Evolutionary conservation across 2,113 vertebrate genomes (phyloP), one percentile per base, ranked within the genome.

Genomic region (Craseonycteris thonglongyai): DNA sequence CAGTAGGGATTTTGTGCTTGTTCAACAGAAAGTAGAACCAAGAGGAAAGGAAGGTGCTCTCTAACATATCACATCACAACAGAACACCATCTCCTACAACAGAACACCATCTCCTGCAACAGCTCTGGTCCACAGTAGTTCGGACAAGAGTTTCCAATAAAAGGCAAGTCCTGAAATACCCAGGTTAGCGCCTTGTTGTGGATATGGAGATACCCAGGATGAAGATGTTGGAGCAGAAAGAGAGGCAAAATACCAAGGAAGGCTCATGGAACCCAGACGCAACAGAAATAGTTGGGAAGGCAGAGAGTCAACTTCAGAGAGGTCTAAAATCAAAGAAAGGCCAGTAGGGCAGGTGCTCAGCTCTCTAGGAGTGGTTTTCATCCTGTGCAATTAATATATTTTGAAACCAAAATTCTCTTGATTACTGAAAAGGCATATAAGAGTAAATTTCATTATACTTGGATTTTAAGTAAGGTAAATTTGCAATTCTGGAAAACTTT

Each of bases 321-420:
- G 38, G 14, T 65, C 47, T 30, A 45, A 91, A 87, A 33, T 71
- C 19, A 65, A 81, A 38, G 28, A 92, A 74, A 93, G 72, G 24
- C 2, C 83, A 83, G 9, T 3, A 40, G 79, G 71, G 35, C 15
- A 24, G n/a, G 28, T 10, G 1, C 54, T 88, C 28, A 58, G 8
- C 18, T 82, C n/a, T 75, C 33, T 2, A 42, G 12, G 21, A 88
- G 5, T 75, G 26, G 68, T 51, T 85, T 85, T 61, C n/a, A 88
- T 61, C 26, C 7, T 63, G 15, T 72, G 38, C 4, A 72, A 80
- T 33, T 88, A 66, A 40, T 72, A 35, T 59, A 56, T 82, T 94
- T 94, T 90, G 26, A 65, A 93, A 76, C 30, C 26, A 85, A 94
- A 74, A 38, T 89, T 89, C 35, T 94, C 63, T 81, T 49, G 5